Base-by-base conservation (phyloP, 2,888 invertebrate species). In the Sminthurinus aureus region DNA sequence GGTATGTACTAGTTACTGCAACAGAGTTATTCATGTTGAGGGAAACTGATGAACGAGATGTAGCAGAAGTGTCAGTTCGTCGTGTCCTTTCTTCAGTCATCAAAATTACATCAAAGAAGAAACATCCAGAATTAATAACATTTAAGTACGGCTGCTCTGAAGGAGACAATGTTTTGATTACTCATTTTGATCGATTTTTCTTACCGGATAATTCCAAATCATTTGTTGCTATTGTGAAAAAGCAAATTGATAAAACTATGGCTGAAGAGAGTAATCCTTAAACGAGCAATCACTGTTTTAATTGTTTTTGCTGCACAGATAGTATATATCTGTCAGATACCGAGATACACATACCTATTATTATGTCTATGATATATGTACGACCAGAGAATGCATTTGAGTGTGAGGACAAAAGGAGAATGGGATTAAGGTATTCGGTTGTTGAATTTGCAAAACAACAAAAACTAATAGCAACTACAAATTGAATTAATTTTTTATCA, bases 91-190 rank as follows among this genome's bases (percentile, higher is more conserved):
- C 96, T 1, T 95, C 96, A 79, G 96, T 99, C 89, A 96, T 98
- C 12, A 98, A 97, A 92, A 99, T 99, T 85, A 99, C 99, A 0
- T 98, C 98, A 15, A 97, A 98, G 90, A 98, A 98, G 90, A 94
- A 95, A 83, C 95, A 96, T 90, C 98, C 98, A 0, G 97, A 99
- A 91, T 92, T 99, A 89, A 98, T 99, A 86, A 99, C 99, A 0
- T 98, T 99, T 90, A 97, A 98, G 90, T 98, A 98, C 90, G 98
- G 98, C 8, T 84, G 82, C 69, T 80, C 86, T 0, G 86, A 87
- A 77, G 88, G 86, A 69, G 85, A 87, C 74, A 83, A 82, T 75
- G 86, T 86, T 66, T 69, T 86, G 81, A 88, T 88, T 64, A 88
- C 88, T 22, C 88, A 88, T 85, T 87, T 85, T 84, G 88, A 88